Evolutionary conservation across 2,797 vertebrate species (phyloP), one percentile per base, ranked within the genome.

Genomic region (Pipistrellus kuhlii): DNA sequence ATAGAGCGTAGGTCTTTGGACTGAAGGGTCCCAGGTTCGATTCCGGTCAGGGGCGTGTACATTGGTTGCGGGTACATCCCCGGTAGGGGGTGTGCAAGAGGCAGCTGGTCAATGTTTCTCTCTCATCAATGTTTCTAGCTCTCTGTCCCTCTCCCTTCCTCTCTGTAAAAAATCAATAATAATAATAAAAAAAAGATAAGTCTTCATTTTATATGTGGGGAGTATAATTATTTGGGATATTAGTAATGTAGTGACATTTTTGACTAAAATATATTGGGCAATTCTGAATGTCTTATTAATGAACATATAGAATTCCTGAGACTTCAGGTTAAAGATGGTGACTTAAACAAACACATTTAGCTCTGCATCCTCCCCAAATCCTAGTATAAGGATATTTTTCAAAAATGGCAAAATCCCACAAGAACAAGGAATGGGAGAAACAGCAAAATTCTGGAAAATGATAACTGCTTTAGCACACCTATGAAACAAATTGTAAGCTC

Each of bases 231-330:
- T 88, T 91, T 27, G 53, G n/a, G 27, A 15, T 77, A 72, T 72
- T 94, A 89, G 27, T 83, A n/a, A 88, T 53, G 4, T 59, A 51
- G 2, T 84, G 71, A 69, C 15, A 83, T 90, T 88, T 90, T 80
- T 51, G 15, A 88, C 59, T 90, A 44, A 88, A 91, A 62, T 75
- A 75, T 44, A 32, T 72, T 71, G 51, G 38, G 27, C 59, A 57
- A 20, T 92, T 93, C 53, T 64, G 38, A 90, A 44, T 89, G 78
- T 35, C 44, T 66, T 89, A 51, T 81, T 89, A 89, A 76, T 69
- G 85, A 85, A 82, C 44, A 41, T 76, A 55, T 1, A 46, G 66
- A 85, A 76, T 93, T 62, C 68, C 69, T 73, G 14, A 88, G 21
- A 62, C 23, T 53, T 88, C 46, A 88, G 7, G 32, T 78, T 94